Percentiles rank a stretch among this genome's conserved stretches.
These are phyloP conservation scores for Idaea biselata DNA, from an alignment of 2,888 invertebrate genomes.

Conservation along the genomic window DNA sequence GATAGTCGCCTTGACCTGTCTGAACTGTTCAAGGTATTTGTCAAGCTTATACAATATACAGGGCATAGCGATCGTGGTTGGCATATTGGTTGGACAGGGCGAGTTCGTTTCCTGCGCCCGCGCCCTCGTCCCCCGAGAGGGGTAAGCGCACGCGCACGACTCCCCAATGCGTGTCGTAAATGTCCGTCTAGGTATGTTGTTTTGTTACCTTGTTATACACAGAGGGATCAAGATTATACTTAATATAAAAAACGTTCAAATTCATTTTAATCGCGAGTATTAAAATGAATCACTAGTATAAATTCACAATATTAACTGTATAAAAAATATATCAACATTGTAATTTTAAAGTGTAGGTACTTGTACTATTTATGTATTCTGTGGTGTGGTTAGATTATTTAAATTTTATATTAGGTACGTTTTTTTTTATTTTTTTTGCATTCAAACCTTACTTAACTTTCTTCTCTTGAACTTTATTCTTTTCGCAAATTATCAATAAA, in stretches of 20 bases:
- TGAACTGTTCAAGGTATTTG: constrained; percentile 54
- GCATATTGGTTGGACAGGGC: constrained; percentile 23
- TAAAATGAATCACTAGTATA: too few species aligned
- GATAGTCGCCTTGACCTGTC: constrained; percentile 46
- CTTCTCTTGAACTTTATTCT: too few species aligned
- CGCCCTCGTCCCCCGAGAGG: constrained; percentile 40
- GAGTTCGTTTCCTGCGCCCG: constrained; percentile 66
- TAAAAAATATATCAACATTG: too few species aligned
- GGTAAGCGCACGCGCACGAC: constrained; percentile 54
- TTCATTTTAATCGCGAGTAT: background rate
- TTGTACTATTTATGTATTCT: too few species aligned
- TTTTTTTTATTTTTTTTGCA: too few species aligned
- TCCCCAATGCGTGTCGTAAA: constrained; percentile 53
- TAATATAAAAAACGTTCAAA: background rate
- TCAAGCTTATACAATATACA: constrained; percentile 51
- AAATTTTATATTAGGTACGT: too few species aligned
- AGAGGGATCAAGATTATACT: constrained; percentile 39
- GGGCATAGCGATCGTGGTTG: constrained; percentile 37
- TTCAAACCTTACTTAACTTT: too few species aligned
- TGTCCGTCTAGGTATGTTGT: constrained; percentile 41
- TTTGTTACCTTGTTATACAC: constrained; percentile 41
- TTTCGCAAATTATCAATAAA: too few species aligned
- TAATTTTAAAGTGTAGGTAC: too few species aligned
- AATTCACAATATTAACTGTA: too few species aligned
- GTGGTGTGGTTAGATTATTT: too few species aligned